phyloP scores from a whole-genome alignment of 2,888 invertebrate species.

The Carterocephalus palaemon region DNA sequence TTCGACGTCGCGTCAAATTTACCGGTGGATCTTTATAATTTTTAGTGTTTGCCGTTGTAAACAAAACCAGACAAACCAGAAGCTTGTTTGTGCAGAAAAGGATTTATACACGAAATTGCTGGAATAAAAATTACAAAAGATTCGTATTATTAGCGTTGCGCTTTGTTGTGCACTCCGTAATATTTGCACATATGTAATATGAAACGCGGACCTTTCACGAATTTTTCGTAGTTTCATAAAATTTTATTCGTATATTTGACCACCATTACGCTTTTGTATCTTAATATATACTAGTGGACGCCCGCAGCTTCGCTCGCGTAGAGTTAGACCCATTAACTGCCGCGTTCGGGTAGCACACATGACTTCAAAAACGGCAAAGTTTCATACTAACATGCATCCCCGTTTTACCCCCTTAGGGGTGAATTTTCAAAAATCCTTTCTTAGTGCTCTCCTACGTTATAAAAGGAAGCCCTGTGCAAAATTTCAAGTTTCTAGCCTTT shows the following conservation, averaged over 20 bases:
- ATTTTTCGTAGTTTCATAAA: constrained; percentile 11
- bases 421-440: too few relatives aligned
- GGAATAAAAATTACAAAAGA: constrained; percentile 24
- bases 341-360: too few relatives aligned
- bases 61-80: constrained; percentile 29
- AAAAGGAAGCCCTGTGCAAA: too few relatives aligned
- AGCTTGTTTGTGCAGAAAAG: constrained; percentile 20
- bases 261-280: constrained; percentile 10
- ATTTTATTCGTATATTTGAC: constrained; percentile 15
- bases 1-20: constrained; percentile 43
- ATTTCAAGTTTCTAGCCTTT: too few relatives aligned
- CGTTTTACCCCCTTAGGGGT: too few relatives aligned
- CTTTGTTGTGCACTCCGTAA: constrained; percentile 14
- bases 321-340: too few relatives aligned
- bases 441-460: too few relatives aligned
- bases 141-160: constrained; percentile 17
- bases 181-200: constrained; percentile 17
- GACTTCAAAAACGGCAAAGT: too few relatives aligned
- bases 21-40: constrained; percentile 37
- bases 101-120: constrained; percentile 12
- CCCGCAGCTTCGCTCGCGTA: too few relatives aligned
- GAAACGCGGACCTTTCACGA: constrained; percentile 5
- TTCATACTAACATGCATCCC: too few relatives aligned
- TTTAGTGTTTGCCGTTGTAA: constrained; percentile 34
- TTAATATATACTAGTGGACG: constrained; percentile 2